These are phyloP conservation scores for Molanna angustata DNA, from an alignment of 2,888 invertebrate species.

Conservation along the genomic window DNA sequence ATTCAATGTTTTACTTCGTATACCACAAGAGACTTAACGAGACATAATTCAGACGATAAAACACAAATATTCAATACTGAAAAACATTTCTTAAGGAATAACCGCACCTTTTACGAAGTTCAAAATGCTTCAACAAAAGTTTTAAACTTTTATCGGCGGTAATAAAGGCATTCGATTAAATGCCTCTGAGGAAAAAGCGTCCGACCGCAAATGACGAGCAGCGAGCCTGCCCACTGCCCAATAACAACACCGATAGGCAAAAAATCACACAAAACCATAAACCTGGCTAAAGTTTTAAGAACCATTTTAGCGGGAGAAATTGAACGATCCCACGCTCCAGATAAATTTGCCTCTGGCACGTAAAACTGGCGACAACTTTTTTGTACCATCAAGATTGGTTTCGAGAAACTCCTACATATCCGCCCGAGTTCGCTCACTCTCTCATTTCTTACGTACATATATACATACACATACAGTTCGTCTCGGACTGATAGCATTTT, in stretches of 20 bases:
- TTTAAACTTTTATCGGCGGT: constrained; percentile 16
- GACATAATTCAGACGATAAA: too few relatives aligned
- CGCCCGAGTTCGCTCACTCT: too few relatives aligned
- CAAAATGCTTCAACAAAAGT: constrained; percentile 22
- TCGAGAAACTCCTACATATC: too few relatives aligned
- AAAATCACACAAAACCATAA: constrained; percentile 22
- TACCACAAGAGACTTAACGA: too few relatives aligned
- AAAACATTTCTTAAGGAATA: too few relatives aligned
- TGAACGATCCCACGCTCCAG: constrained; percentile 23
- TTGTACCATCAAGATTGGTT: constrained; percentile 26
- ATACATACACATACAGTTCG: too few relatives aligned
- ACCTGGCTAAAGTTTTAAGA: constrained; percentile 25
- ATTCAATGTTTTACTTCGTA: too few relatives aligned
- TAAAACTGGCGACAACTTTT: constrained; percentile 27
- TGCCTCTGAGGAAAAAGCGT: constrained; percentile 18
- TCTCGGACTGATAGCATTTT: too few relatives aligned
- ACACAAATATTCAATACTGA: too few relatives aligned
- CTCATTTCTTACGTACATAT: too few relatives aligned
- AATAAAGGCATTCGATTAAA: constrained; percentile 23
- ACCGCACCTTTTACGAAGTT: too few relatives aligned
- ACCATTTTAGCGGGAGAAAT: constrained; percentile 19
- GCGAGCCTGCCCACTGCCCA: constrained; percentile 12
- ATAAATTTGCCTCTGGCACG: constrained; percentile 28
- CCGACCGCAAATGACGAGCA: constrained; percentile 11
- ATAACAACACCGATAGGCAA: constrained; percentile 21